Conservation (phyloP, 2,113 vertebrate genomes). For the Astur gentilis region DNA sequence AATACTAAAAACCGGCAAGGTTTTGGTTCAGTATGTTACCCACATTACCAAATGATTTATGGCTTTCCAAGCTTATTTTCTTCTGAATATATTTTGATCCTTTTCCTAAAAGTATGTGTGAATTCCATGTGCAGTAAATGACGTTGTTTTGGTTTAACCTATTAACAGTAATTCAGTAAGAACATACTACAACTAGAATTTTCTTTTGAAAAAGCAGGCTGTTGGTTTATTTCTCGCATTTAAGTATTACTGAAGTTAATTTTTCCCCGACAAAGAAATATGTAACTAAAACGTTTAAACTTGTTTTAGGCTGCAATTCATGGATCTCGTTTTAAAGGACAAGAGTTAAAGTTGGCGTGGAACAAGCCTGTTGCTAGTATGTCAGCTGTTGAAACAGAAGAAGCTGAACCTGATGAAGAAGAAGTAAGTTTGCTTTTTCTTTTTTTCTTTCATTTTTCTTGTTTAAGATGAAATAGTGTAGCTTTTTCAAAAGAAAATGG, state of each 20-base stretch:
- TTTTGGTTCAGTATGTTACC: neutral
- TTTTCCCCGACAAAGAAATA: neutral
- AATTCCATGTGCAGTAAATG: neutral
- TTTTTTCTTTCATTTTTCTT: neutral
- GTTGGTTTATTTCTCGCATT: neutral
- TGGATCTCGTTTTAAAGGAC: slow-evolving; percentile 88
- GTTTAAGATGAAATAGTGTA: neutral
- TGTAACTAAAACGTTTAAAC: slow-evolving; percentile 22
- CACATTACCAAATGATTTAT: neutral
- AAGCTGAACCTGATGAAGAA: slow-evolving; percentile 90
- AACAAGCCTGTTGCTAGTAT: slow-evolving; percentile 83
- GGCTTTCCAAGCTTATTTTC: neutral
- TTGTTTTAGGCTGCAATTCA: slow-evolving; percentile 87
- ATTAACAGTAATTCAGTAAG: neutral
- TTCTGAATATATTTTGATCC: neutral
- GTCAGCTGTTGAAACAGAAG: slow-evolving; percentile 81
- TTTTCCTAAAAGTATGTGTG: neutral
- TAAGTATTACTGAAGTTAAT: neutral
- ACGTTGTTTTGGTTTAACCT: neutral
- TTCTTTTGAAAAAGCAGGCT: neutral
- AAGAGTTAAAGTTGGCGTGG: slow-evolving; percentile 90
- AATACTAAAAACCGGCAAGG: neutral
- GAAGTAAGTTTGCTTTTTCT: slow-evolving; percentile 80
- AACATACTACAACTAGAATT: neutral
- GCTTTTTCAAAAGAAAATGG: neutral